Evolutionary conservation across 2,888 invertebrate species (phyloP), one percentile per base, ranked within the genome.

Genomic region (Ophion ventricosus): DNA sequence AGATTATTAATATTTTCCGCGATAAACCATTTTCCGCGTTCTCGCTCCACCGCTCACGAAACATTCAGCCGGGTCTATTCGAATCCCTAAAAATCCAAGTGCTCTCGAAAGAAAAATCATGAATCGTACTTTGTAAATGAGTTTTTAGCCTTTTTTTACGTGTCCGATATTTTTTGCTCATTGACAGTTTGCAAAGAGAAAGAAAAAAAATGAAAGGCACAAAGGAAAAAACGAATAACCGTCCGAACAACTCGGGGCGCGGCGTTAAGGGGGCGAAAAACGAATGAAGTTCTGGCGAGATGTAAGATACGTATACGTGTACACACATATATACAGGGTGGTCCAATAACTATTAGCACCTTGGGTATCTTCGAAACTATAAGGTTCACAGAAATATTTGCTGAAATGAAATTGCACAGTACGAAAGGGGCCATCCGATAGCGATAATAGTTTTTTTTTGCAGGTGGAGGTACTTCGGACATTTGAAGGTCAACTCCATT

Each of bases 1-100:
- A 49, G 63, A 74, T 78, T 78, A 82, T 78, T 74, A 67, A 83
- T 75, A 75, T 75, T 79, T 64, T 79, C 64, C 70, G 29, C 43
- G 20, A 35, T 43, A 74, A 74, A 43, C 14, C 56, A 67, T 82
- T 77, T 73, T 61, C 43, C 40, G 61, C 67, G 75, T 70, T 75
- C 64, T 75, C 75, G 57, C 23, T 29, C 20, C 56, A 72, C 69
- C 70, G 20, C 63, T 74, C 54, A 14, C 23, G 14, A 10, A 26
- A 25, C 5, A 14, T 17, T 67, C n/a, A 17, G 2, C 14, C 20
- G 4, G 29, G 10, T 5, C 4, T 1, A 20, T 20, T 23, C 8
- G 43, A 43, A 35, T 8, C 14, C 29, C 1, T 29, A 0, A 10
- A 64, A 64, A 64, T 64, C 20, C 35, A 35, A n/a, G 23, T 26